A percentile compares a stretch with the other conserved stretches of the same genome.
phyloP scores from a whole-genome alignment of 2,113 vertebrate genomes.

The Hyla sarda region DNA sequence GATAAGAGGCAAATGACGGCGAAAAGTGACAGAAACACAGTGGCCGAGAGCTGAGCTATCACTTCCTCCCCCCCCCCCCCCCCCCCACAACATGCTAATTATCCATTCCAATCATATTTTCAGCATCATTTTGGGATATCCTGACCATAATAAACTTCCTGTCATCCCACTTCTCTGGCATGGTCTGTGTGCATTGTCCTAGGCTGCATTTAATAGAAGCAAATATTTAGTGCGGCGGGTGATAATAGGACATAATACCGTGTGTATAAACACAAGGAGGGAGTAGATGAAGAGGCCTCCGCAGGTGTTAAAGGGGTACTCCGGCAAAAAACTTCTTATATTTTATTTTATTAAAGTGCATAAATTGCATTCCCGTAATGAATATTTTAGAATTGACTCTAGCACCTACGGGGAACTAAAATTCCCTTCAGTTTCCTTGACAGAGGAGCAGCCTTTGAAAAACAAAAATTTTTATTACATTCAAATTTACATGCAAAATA shows the following conservation, averaged over 20 bases:
- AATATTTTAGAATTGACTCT: too few relatives aligned
- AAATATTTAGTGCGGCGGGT: background rate
- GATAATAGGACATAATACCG: background rate
- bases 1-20: constrained; percentile 78
- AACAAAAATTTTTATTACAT: too few relatives aligned
- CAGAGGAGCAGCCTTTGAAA: too few relatives aligned
- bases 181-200: constrained; percentile 5
- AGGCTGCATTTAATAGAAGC: background rate
- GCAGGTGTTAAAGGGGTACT: background rate
- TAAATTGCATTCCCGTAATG: too few relatives aligned
- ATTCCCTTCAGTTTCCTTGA: too few relatives aligned
- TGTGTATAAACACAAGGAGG: background rate
- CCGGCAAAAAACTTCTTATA: too few relatives aligned
- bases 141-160: constrained; percentile 81
- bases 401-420: too few relatives aligned
- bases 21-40: constrained; percentile 68
- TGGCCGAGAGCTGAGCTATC: constrained; percentile 64
- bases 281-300: background rate
- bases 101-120: constrained; percentile 80
- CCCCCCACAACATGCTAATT: constrained; percentile 69
- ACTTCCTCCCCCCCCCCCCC: constrained; percentile 74
- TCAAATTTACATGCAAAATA: too few relatives aligned
- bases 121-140: constrained; percentile 78
- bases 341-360: too few relatives aligned
- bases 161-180: constrained; percentile 68